Conservation (phyloP, 1,140 invertebrate species). For the Bradysia coprophila region DNA sequence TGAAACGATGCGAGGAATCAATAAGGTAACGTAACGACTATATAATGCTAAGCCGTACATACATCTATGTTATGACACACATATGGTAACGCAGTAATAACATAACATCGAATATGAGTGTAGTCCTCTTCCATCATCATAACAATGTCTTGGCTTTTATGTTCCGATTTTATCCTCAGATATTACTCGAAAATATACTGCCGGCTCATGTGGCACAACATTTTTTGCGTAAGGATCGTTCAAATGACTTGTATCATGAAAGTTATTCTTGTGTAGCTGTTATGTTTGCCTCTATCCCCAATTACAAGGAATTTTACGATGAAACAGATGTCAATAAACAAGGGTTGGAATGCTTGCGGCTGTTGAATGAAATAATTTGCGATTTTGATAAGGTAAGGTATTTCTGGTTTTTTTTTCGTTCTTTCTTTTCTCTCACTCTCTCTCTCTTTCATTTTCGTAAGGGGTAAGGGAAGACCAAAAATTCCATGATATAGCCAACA, state of each 20-base stretch:
- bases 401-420: too few species aligned
- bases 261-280: slow-evolving; percentile 87
- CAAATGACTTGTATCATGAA: slow-evolving; percentile 82
- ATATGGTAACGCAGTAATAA: background rate
- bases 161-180: slow-evolving; percentile 22
- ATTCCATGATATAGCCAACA: background rate
- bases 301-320: slow-evolving; percentile 97
- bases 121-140: too few species aligned
- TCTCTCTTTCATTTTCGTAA: too few species aligned
- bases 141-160: too few species aligned
- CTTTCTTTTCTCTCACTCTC: too few species aligned
- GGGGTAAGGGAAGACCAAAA: too few species aligned
- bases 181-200: slow-evolving; percentile 89
- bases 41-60: too few species aligned
- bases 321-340: slow-evolving; percentile 95
- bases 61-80: background rate
- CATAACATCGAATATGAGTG: too few species aligned
- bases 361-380: slow-evolving; percentile 96
- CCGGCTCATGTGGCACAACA: slow-evolving; percentile 91
- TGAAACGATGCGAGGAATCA: slow-evolving; percentile 86
- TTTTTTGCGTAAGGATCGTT: slow-evolving; percentile 43
- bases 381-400: slow-evolving; percentile 88
- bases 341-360: slow-evolving; percentile 81
- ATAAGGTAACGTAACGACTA: slow-evolving; percentile 60
- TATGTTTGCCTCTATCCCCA: slow-evolving; percentile 96